Conservation (phyloP, 2,888 invertebrate genomes). For the Pterobdella sp. region DNA sequence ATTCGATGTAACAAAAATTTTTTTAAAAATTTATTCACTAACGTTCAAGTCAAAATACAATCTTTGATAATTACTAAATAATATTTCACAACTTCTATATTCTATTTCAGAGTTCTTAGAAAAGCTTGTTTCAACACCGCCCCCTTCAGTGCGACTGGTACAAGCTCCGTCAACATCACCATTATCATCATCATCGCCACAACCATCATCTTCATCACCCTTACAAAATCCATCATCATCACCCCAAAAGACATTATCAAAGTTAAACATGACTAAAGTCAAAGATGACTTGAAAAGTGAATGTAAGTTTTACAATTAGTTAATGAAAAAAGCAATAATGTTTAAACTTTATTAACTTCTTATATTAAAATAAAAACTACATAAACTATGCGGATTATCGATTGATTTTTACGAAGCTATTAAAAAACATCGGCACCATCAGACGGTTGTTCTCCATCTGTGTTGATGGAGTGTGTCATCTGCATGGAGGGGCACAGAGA, state of each 20-base stretch:
- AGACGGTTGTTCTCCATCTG: neutral
- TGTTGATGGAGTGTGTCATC: slow-evolving; percentile 50
- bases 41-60: too few species aligned
- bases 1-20: too few species aligned
- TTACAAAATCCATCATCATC: neutral
- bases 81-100: too few species aligned
- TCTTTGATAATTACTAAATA: too few species aligned
- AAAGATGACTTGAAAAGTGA: neutral
- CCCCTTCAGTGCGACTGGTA: neutral
- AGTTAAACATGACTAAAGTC: neutral
- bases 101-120: neutral
- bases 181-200: neutral
- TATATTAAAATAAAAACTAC: too few species aligned
- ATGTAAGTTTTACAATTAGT: neutral
- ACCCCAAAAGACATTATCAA: neutral
- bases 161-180: neutral
- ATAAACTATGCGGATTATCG: too few species aligned
- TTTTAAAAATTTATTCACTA: too few species aligned
- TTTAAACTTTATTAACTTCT: neutral
- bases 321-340: neutral
- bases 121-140: neutral
- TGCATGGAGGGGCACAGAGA: slow-evolving; percentile 53
- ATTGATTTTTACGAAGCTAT: too few species aligned
- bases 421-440: too few species aligned
- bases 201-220: neutral